A percentile compares a stretch with the other conserved stretches of the same genome.
phyloP scores from a whole-genome alignment of 2,797 vertebrate genomes.

The Anas acuta region DNA sequence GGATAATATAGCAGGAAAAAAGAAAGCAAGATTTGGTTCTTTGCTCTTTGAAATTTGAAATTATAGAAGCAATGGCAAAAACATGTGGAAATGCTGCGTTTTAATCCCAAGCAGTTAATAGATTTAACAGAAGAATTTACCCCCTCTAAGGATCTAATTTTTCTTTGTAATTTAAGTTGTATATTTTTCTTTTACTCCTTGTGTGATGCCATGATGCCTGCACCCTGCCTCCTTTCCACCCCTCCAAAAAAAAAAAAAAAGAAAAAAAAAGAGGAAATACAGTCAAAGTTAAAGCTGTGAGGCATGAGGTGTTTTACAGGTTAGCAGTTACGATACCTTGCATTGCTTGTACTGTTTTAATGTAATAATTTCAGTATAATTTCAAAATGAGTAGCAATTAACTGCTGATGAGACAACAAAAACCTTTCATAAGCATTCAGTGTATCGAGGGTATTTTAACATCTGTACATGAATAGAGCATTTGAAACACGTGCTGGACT shows the following conservation, averaged over 20 bases:
- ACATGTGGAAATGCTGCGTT: not conserved
- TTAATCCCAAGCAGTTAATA: not conserved
- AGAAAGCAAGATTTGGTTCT: not conserved
- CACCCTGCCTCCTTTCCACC: too few species aligned
- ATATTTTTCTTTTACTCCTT: not conserved
- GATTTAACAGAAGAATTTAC: not conserved
- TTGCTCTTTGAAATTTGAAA: not conserved
- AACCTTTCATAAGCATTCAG: not conserved
- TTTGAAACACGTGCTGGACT: constrained; percentile 60
- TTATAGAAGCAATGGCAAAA: not conserved
- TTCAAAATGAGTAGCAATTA: not conserved
- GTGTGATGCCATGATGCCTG: not conserved
- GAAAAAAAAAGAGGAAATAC: not conserved
- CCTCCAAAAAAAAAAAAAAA: not conserved
- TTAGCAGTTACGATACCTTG: not conserved
- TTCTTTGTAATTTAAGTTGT: not conserved
- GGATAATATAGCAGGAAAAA: not conserved
- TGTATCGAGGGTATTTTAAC: not conserved
- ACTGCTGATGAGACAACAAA: constrained; percentile 9
- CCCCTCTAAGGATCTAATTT: not conserved
- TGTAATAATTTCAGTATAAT: not conserved
- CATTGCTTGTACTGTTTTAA: not conserved
- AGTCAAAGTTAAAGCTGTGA: not conserved
- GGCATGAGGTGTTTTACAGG: not conserved
- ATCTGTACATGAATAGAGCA: constrained; percentile 20